phyloP scores from a whole-genome alignment of 2,113 vertebrate genomes.

The Tupaia chinensis region DNA sequence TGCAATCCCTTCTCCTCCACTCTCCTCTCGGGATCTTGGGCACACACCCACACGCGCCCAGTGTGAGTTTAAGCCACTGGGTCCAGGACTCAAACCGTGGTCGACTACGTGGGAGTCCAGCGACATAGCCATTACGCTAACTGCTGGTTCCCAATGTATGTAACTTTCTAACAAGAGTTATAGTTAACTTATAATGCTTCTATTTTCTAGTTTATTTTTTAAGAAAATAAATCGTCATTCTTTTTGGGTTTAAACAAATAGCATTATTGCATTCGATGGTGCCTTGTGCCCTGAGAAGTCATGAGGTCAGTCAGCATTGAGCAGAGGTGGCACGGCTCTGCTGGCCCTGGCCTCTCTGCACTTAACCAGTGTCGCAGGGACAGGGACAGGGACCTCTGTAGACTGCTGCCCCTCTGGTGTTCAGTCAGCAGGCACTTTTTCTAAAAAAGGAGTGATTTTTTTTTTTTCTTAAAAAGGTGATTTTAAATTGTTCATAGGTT shows the following conservation, averaged over 20 bases:
- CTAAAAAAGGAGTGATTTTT: background rate
- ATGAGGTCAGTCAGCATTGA: background rate
- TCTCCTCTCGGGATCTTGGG: no score
- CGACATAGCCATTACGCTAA: no score
- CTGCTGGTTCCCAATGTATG: background rate
- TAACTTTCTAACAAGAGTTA: conserved; percentile 2
- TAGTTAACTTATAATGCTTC: background rate
- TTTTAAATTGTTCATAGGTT: conserved; percentile 1
- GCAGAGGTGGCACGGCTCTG: background rate
- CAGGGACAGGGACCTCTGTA: background rate
- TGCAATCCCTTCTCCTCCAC: no score
- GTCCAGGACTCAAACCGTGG: no score
- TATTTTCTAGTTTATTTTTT: conserved; percentile 59
- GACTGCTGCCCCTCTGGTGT: background rate
- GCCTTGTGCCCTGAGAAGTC: background rate
- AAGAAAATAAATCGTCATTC: background rate
- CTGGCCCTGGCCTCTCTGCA: background rate
- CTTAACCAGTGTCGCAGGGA: background rate
- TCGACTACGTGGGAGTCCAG: no score
- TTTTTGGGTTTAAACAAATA: background rate
- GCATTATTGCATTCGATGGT: background rate
- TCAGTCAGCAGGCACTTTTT: background rate
- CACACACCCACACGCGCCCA: no score
- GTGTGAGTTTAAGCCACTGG: no score
- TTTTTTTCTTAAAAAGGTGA: background rate